A percentile compares a stretch with the other conserved stretches of the same genome.
phyloP scores from a whole-genome alignment of 2,113 vertebrate genomes.

The Boulengeromyrus knoepffleri region DNA sequence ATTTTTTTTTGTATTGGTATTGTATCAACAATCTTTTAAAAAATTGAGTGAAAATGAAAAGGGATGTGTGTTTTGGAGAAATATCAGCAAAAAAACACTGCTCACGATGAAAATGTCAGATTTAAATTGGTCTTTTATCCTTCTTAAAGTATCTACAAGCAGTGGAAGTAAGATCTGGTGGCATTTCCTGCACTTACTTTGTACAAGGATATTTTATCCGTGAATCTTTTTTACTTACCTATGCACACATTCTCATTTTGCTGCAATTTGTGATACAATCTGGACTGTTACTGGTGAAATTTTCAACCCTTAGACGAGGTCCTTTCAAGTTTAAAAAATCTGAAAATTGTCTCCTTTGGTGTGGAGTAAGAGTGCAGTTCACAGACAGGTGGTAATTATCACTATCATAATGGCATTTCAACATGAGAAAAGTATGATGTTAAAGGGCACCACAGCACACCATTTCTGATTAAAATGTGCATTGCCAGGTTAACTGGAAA shows the following conservation, averaged over 20 bases:
- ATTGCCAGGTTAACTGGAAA: not conserved
- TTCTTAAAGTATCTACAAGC: not conserved
- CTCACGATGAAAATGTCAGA: not conserved
- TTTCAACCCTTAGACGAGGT: not conserved
- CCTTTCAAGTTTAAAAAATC: not conserved
- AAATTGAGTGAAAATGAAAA: not conserved
- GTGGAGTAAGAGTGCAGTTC: not conserved
- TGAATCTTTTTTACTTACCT: not conserved
- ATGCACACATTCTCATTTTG: not conserved
- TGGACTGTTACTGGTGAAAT: not conserved
- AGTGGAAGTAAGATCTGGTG: not conserved
- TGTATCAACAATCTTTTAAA: not conserved
- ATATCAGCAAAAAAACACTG: not conserved
- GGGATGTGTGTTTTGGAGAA: not conserved
- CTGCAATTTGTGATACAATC: not conserved
- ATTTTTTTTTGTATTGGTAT: not conserved
- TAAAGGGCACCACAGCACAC: not conserved
- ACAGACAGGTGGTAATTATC: not conserved
- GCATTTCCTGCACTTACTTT: not conserved
- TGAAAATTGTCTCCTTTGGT: constrained; percentile 1
- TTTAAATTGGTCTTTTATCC: not conserved
- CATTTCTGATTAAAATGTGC: not conserved
- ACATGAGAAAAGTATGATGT: not conserved
- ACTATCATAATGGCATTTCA: constrained; percentile 1
- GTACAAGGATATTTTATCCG: not conserved